phyloP scores from a whole-genome alignment of 1,140 invertebrate species.

The Saccostrea echinata region DNA sequence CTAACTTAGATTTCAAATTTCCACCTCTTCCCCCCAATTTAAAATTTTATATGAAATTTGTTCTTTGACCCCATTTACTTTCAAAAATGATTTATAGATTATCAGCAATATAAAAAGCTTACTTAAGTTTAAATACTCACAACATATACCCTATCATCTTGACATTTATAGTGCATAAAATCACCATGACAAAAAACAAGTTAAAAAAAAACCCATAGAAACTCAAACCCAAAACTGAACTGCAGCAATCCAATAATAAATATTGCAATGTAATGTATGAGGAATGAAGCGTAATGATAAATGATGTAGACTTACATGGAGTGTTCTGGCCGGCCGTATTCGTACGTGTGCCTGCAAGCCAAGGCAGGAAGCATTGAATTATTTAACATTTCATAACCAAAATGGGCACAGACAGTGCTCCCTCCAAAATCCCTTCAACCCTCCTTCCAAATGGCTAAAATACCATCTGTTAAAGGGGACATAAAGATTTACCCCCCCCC shows the following conservation, averaged over 20 bases:
- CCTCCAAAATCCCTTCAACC: neutral
- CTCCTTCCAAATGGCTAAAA: neutral
- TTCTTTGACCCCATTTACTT: neutral
- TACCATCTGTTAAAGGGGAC: neutral
- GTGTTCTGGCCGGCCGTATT: constrained; percentile 69
- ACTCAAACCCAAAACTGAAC: constrained; percentile 8
- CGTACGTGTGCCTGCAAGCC: constrained; percentile 65
- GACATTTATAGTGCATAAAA: neutral
- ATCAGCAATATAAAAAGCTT: neutral
- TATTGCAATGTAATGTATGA: constrained; percentile 28
- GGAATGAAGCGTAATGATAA: constrained; percentile 28
- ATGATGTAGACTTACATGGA: constrained; percentile 68
- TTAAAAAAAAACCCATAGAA: neutral
- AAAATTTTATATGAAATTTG: neutral
- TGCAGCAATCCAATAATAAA: neutral
- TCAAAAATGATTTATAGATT: neutral
- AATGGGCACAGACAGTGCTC: neutral
- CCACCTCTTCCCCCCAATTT: no score
- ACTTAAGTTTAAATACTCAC: neutral
- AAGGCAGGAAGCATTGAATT: constrained; percentile 50
- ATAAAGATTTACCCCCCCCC: no score
- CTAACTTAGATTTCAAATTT: neutral
- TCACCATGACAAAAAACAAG: neutral
- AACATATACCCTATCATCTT: neutral
- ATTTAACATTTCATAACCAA: constrained; percentile 13